Conservation (phyloP, 2,888 invertebrate genomes). For the Sphecodes monilicornis region DNA sequence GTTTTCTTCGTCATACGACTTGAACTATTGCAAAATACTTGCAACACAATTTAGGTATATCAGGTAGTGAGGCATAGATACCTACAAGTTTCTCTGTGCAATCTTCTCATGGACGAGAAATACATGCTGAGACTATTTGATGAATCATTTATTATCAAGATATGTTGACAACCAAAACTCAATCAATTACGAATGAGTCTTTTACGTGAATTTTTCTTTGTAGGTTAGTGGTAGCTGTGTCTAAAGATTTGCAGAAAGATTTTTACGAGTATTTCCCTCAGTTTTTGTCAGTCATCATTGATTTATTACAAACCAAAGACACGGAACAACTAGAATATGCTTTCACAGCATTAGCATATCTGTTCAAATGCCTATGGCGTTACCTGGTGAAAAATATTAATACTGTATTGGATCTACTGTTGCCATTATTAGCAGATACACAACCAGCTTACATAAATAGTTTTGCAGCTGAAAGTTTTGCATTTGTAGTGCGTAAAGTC, state of each 20-base stretch:
- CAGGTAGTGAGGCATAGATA: too few species aligned
- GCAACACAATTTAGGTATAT: too few species aligned
- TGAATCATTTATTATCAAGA: neutral
- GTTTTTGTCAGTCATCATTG: constrained; percentile 90
- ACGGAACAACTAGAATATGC: constrained; percentile 94
- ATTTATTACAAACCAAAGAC: constrained; percentile 90
- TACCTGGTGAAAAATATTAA: constrained; percentile 92
- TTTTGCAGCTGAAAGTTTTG: constrained; percentile 98
- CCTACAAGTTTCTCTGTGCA: too few species aligned
- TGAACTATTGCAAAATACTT: too few species aligned
- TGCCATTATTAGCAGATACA: constrained; percentile 91
- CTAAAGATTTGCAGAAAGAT: constrained; percentile 94
- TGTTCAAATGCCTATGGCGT: constrained; percentile 95
- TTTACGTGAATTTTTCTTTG: constrained; percentile 66
- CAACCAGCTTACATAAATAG: constrained; percentile 94
- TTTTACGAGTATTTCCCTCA: constrained; percentile 94
- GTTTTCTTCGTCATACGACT: too few species aligned
- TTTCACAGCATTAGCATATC: constrained; percentile 93
- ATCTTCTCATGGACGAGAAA: too few species aligned
- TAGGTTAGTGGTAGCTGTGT: constrained; percentile 93
- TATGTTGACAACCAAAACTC: neutral
- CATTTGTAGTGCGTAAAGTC: constrained; percentile 96
- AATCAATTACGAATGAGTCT: neutral
- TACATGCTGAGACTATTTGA: neutral
- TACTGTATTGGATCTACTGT: constrained; percentile 89